phyloP scores from a whole-genome alignment of 2,797 vertebrate genomes.

The Nothura maculosa region DNA sequence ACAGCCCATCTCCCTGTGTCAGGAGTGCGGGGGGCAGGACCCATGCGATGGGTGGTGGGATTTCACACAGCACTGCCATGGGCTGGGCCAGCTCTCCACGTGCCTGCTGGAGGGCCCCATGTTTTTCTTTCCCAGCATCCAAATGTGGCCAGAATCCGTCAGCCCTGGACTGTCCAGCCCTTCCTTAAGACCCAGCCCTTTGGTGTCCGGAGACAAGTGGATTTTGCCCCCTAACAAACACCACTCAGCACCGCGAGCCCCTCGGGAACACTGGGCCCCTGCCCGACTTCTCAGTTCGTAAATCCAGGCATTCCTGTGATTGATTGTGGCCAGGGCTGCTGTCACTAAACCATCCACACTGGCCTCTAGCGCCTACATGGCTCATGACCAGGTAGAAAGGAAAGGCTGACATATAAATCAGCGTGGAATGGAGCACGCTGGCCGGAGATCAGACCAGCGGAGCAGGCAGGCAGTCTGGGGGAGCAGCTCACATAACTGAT shows the following conservation, averaged over 20 bases:
- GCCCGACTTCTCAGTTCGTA: background rate
- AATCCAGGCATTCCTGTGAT: background rate
- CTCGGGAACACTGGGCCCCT: background rate
- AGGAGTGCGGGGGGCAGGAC: background rate
- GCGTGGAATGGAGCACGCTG: accelerated
- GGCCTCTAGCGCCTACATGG: accelerated
- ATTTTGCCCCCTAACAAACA: background rate
- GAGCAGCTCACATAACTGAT: background rate
- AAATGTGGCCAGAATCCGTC: background rate
- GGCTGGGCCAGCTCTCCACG: background rate
- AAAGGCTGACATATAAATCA: background rate
- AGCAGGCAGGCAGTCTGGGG: background rate
- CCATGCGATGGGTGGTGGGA: accelerated
- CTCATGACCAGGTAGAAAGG: background rate
- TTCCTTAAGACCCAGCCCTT: background rate
- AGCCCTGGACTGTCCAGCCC: background rate
- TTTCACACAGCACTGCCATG: accelerated
- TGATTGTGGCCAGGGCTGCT: background rate
- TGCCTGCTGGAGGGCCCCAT: background rate
- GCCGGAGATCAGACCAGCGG: accelerated
- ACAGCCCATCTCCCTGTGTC: accelerated
- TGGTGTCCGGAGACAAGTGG: background rate
- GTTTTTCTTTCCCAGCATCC: background rate
- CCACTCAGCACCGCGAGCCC: accelerated
- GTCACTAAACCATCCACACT: background rate